Base-by-base conservation (phyloP, 2,113 vertebrate genomes). In the Brachyhypopomus occidentalis region DNA sequence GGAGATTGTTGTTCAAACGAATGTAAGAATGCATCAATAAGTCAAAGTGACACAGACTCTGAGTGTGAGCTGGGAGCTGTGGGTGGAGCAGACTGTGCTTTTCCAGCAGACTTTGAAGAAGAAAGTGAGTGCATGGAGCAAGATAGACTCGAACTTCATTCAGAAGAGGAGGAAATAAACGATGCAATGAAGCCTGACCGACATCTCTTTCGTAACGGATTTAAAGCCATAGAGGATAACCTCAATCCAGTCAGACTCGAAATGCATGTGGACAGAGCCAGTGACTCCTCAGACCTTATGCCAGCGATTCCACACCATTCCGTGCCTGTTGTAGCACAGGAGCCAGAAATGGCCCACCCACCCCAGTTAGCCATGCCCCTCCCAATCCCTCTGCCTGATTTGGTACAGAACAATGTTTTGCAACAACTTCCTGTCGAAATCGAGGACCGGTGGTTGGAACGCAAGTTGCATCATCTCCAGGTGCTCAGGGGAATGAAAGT, bases 41-140 rank as follows among this genome's bases (percentile, higher is more conserved):
- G 90, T 64, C 93, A 94, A 67, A 90, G 83, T 71, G 95, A 95
- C 70, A 89, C 89, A 62, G 88, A 91, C 82, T 93, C 92, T 25
- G 95, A 95, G 66, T 94, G 94, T 72, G 94, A 95, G 74, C 73
- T 93, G 4, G 98, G 96, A 87, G 97, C 96, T n/a, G 95, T 94
- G 25, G 96, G 96, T 73, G 97, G 96, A 74, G 91, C 92, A 60
- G 92, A 92, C 45, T 88, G 87, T 0, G 89, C 87, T 22, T 86
- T 88, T 34, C 77, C 88, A 63, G 84, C 85, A 0, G 83, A 88
- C 3, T 77, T 72, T 36, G 83, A 83, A 19, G 88, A 85, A 0
- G 86, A 52, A 14, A 80, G 83, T 20, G 89, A 84, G 84, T 95
- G 92, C 89, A 86, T 82, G 34, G 93, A 95, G 84, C 93, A 94